Conservation (phyloP, 2,113 vertebrate genomes). For the Sphyrna mokarran region DNA sequence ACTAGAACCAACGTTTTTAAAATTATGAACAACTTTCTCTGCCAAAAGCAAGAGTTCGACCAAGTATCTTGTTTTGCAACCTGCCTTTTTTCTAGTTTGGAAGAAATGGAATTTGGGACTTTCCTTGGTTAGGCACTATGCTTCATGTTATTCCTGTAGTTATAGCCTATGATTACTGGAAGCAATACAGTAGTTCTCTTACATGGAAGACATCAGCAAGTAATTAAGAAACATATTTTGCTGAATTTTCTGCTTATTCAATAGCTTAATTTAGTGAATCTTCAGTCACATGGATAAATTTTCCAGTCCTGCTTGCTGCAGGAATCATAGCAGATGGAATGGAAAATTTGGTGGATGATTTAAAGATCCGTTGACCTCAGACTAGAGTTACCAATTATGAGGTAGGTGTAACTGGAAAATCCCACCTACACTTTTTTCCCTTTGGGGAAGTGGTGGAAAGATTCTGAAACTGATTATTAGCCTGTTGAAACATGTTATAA, state of each 20-base stretch:
- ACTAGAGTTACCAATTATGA: no score
- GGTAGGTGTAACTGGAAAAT: no score
- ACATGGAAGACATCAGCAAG: not conserved
- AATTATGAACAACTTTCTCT: not conserved
- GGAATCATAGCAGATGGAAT: no score
- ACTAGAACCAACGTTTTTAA: not conserved
- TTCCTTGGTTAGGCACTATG: not conserved
- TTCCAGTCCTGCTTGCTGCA: no score
- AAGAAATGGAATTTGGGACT: not conserved
- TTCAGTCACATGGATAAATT: no score
- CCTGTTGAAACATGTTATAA: no score
- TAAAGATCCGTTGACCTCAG: no score
- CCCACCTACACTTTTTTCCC: no score
- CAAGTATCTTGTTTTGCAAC: not conserved
- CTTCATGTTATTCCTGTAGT: not conserved
- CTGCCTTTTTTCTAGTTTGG: not conserved
- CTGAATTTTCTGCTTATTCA: not conserved
- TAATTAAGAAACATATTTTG: not conserved
- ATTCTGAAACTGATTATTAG: no score
- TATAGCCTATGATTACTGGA: not conserved
- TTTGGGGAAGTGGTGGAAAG: no score
- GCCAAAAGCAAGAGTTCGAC: not conserved
- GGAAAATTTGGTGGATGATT: no score
- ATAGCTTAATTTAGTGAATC: no score
- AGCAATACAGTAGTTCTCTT: not conserved